phyloP scores from a whole-genome alignment of 2,797 vertebrate species.

The Gallinago solitaria region DNA sequence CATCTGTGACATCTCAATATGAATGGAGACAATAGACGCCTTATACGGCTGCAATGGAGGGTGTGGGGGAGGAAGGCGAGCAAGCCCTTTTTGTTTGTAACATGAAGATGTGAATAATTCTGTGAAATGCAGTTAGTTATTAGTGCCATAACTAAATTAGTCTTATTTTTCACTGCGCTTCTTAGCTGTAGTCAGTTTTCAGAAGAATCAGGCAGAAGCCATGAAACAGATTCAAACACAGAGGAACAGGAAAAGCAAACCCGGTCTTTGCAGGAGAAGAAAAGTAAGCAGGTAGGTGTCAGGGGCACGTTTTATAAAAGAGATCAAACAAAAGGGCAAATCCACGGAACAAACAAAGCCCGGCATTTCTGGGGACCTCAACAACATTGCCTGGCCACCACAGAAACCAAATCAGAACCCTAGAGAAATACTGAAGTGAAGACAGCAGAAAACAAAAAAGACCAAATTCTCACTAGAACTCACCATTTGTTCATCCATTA shows the following conservation, averaged over 20 bases:
- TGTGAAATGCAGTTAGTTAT: not conserved
- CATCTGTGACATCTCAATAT: conserved; percentile 52
- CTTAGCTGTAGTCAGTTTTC: not conserved
- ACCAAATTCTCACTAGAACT: not conserved
- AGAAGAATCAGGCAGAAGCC: not conserved
- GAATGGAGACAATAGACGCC: conserved; percentile 44
- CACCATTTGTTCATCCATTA: not conserved
- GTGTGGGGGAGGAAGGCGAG: not conserved
- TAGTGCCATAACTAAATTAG: not conserved
- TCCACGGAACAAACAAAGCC: not conserved
- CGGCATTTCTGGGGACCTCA: not conserved
- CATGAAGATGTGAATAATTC: not conserved
- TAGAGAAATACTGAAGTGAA: not conserved
- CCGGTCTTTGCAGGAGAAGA: not conserved
- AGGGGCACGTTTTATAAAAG: not conserved
- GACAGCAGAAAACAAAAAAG: not conserved
- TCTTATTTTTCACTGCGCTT: not conserved
- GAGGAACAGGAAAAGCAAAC: not conserved
- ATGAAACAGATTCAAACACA: not conserved
- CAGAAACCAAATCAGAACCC: not conserved
- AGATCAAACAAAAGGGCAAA: not conserved
- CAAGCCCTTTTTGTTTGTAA: not conserved
- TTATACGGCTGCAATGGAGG: not conserved
- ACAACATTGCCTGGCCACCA: not conserved
- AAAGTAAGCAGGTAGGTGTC: not conserved